Conservation (phyloP, 2,797 vertebrate species). For the Lophotriccus pileatus region DNA sequence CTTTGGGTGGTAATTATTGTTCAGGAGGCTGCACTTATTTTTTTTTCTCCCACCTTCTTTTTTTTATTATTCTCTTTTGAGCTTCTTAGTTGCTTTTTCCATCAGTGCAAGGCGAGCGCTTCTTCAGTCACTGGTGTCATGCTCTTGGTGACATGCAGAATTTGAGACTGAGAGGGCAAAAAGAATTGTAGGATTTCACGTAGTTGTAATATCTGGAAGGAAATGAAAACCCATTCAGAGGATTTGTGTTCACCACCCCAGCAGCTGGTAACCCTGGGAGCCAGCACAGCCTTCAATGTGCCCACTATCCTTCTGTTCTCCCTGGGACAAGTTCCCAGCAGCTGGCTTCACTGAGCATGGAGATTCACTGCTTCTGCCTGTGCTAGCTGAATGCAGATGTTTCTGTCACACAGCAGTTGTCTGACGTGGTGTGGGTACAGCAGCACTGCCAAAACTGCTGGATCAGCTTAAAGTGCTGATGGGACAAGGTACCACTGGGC, state of each 20-base stretch:
- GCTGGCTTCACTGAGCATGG: neutral
- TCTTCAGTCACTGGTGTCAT: neutral
- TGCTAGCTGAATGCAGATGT: neutral
- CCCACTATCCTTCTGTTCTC: neutral
- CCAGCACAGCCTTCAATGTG: neutral
- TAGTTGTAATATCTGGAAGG: neutral
- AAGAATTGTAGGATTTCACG: neutral
- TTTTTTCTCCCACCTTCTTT: too few species aligned
- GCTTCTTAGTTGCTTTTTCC: neutral
- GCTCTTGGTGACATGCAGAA: neutral
- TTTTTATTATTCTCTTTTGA: neutral
- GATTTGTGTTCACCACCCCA: neutral
- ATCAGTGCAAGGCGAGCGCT: fast-evolving
- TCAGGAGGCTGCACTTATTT: neutral
- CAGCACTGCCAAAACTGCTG: neutral
- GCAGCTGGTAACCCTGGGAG: neutral
- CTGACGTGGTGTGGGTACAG: neutral
- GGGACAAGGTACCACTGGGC: neutral
- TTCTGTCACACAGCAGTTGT: neutral
- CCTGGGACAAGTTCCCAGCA: neutral
- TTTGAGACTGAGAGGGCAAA: neutral
- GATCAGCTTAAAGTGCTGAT: neutral
- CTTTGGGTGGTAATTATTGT: neutral
- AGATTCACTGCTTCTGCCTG: neutral
- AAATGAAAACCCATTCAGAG: neutral